Conservation (phyloP, 1,140 invertebrate genomes). For the Bombus cullumanus region DNA sequence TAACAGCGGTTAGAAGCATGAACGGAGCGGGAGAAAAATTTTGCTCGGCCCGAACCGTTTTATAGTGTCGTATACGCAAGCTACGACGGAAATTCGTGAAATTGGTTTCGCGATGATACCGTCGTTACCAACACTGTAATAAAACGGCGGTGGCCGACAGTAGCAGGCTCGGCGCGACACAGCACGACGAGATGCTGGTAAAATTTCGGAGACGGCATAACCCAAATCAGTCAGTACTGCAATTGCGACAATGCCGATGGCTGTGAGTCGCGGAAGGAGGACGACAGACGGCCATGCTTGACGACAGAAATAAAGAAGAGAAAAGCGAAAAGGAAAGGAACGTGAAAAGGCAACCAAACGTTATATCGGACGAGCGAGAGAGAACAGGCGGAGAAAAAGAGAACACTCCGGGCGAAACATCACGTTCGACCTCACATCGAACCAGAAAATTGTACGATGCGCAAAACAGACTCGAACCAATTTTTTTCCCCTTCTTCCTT, state of each 20-base stretch:
- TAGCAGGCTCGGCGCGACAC: not conserved
- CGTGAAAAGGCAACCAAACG: slow-evolving; percentile 31
- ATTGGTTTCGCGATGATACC: slow-evolving; percentile 15
- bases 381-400: not conserved
- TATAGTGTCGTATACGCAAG: not conserved
- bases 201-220: slow-evolving; percentile 48
- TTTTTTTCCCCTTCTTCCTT: slow-evolving; percentile 24
- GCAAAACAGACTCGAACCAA: slow-evolving; percentile 62
- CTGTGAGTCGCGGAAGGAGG: slow-evolving; percentile 29
- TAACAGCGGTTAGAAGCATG: not conserved
- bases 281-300: slow-evolving; percentile 18
- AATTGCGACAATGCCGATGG: slow-evolving; percentile 50
- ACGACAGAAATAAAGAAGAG: slow-evolving; percentile 9
- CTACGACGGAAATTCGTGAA: not conserved
- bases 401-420: slow-evolving; percentile 57
- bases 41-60: not conserved
- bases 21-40: not conserved
- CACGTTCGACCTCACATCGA: slow-evolving; percentile 63
- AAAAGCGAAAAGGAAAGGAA: not conserved
- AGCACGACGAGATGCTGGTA: not conserved
- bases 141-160: not conserved
- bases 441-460: slow-evolving; percentile 61
- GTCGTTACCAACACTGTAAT: slow-evolving; percentile 28
- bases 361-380: slow-evolving; percentile 24
- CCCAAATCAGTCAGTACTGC: slow-evolving; percentile 58